Evolutionary conservation across 2,888 invertebrate genomes (phyloP).

Genomic region (Drosophila cracens): DNA sequence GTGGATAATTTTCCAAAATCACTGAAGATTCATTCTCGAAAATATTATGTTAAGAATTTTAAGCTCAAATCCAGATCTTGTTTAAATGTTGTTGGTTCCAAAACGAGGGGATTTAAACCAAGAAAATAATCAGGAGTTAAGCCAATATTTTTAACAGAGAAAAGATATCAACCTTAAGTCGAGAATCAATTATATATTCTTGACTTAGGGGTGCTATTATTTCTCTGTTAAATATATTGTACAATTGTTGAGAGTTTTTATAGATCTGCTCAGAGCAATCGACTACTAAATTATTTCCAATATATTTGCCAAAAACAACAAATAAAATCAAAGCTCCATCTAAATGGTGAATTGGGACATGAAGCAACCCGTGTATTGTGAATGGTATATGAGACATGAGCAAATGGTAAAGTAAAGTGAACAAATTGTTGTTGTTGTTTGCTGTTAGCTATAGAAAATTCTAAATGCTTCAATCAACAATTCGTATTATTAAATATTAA

Average conservation of each 20-base stretch:
- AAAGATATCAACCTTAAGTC: neutral
- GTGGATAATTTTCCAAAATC: neutral
- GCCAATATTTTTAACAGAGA: neutral
- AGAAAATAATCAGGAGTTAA: neutral
- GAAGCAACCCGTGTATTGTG: slow-evolving; percentile 15
- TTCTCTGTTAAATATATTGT: neutral
- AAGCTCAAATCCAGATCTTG: neutral
- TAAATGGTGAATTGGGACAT: slow-evolving; percentile 62
- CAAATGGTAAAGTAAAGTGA: slow-evolving; percentile 50
- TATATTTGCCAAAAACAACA: slow-evolving; percentile 76
- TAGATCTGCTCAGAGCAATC: slow-evolving; percentile 5
- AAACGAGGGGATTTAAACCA: neutral
- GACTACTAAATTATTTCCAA: slow-evolving; percentile 74
- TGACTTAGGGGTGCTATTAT: neutral
- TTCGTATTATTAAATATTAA: slow-evolving; percentile 84
- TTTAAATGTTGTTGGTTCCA: neutral
- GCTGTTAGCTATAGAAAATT: slow-evolving; percentile 56
- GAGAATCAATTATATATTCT: neutral
- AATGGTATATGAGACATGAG: slow-evolving; percentile 43
- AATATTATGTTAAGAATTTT: neutral
- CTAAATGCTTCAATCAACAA: slow-evolving; percentile 79
- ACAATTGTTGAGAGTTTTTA: slow-evolving; percentile 7
- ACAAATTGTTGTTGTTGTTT: slow-evolving; percentile 44
- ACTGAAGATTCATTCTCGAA: neutral
- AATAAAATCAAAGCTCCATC: slow-evolving; percentile 78